Evolutionary conservation across 2,113 vertebrate genomes (phyloP), one percentile per base, ranked within the genome.

Genomic region (Nettapus auritus): DNA sequence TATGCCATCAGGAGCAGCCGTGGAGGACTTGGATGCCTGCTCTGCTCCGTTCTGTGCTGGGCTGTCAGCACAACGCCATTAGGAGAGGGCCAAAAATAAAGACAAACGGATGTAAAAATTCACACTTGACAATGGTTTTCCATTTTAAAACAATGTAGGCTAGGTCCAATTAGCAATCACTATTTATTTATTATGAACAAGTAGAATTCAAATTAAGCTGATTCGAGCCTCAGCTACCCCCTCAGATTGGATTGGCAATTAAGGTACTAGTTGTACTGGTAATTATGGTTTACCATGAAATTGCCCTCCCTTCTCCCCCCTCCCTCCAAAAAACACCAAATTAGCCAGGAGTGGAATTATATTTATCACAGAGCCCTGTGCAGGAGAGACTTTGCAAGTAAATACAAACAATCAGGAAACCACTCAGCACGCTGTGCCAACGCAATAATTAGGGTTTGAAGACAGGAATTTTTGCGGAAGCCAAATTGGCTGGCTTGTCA

Each of bases 271-370:
- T 93, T 97, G 97, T 97, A 87, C 95, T 64, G 11, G 98, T 97
- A 98, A 98, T 98, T 98, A 97, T 97, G 98, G 98, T 97, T 98
- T 95, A 97, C 97, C 98, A 93, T 98, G 69, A 97, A 98, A 98
- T 98, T 98, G 96, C 95, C 73, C 78, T 70, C 46, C 77, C 67
- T 90, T 76, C 46, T 93, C 64, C 82, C 85, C 89, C 69, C 89
- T 78, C 34, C 76, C 89, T 71, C 38, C 11, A 4, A 31, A 76
- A 91, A 82, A 6, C 93, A 79, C 89, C 25, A 21, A 97, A 97
- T 98, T 97, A 97, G 92, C 97, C 88, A 69, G 59, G 97, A 98
- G 97, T 80, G 90, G 64, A 87, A 95, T 97, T 98, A 98, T 98
- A 98, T 98, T 98, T 98, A 97, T 97, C 97, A 86, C 95, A 92